Evolutionary conservation across 2,888 invertebrate species (phyloP).

Genomic region (Liopterus haemorrhoidalis): DNA sequence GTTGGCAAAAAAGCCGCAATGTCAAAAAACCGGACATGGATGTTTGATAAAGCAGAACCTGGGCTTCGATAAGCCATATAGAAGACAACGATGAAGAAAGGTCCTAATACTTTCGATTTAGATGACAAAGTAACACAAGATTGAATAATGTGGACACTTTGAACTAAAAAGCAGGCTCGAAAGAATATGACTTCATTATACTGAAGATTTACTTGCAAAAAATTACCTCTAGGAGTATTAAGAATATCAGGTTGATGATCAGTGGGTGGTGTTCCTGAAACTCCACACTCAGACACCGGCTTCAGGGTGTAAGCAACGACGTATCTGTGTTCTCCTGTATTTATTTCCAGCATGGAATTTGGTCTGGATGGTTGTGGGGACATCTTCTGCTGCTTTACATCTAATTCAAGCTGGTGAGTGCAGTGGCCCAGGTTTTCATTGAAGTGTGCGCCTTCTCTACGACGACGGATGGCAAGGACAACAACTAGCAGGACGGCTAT

Average conservation of each 20-base stretch:
- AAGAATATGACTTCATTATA: no score
- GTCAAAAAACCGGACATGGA: no score
- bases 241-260: constrained; percentile 57
- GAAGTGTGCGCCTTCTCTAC: constrained; percentile 44
- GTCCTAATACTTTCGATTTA: no score
- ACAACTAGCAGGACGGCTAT: constrained; percentile 59
- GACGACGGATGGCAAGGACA: constrained; percentile 58
- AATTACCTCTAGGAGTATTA: constrained; percentile 67
- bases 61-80: no score
- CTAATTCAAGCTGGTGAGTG: constrained; percentile 41
- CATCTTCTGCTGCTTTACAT: constrained; percentile 50
- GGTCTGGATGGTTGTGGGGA: constrained; percentile 44
- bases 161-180: no score
- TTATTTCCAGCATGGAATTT: constrained; percentile 62
- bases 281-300: constrained; percentile 48
- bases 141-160: no score
- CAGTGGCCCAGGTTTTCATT: constrained; percentile 43
- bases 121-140: no score
- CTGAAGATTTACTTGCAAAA: no score
- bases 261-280: constrained; percentile 35
- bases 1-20: no score
- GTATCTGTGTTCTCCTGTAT: constrained; percentile 75
- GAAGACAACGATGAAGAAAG: no score
- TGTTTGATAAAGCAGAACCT: no score
- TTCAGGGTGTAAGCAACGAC: constrained; percentile 82